A percentile compares a stretch with the other conserved stretches of the same genome.
Evolutionary conservation across 2,113 vertebrate species (phyloP).

Genomic region (Brachyistius frenatus): DNA sequence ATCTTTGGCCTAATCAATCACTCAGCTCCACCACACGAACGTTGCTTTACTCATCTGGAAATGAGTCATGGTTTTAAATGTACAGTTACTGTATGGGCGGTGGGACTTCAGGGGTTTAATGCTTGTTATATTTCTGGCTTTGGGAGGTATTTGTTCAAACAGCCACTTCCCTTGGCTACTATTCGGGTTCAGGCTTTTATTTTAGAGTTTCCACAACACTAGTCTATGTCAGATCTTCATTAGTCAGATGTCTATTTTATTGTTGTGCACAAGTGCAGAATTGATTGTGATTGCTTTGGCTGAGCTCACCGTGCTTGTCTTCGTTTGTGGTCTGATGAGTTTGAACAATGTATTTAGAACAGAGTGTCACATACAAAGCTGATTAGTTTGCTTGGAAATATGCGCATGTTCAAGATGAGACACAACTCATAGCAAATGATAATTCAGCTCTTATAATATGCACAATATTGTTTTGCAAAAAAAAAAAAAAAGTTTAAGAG

Average conservation of each 20-base stretch:
- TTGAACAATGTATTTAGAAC: neutral
- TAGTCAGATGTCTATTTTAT: neutral
- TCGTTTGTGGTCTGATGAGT: constrained; percentile 21
- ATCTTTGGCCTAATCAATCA: neutral
- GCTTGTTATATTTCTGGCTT: neutral
- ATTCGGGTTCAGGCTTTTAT: neutral
- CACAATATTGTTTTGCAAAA: too few species aligned
- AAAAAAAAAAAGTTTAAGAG: too few species aligned
- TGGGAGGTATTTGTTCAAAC: constrained; percentile 13
- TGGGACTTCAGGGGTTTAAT: neutral
- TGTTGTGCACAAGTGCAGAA: constrained; percentile 10
- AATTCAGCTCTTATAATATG: too few species aligned
- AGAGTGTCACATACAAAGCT: neutral
- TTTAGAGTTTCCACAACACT: neutral
- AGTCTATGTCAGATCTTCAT: neutral
- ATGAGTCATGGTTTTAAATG: neutral
- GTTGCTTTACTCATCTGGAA: neutral
- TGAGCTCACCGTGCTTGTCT: neutral
- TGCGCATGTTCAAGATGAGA: neutral
- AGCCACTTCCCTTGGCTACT: neutral
- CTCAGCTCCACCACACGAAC: neutral
- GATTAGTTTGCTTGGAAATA: neutral
- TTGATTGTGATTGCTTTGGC: neutral
- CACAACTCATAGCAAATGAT: neutral
- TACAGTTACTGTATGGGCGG: neutral